Conservation (phyloP, 2,113 vertebrate genomes). For the Diadophis punctatus region DNA sequence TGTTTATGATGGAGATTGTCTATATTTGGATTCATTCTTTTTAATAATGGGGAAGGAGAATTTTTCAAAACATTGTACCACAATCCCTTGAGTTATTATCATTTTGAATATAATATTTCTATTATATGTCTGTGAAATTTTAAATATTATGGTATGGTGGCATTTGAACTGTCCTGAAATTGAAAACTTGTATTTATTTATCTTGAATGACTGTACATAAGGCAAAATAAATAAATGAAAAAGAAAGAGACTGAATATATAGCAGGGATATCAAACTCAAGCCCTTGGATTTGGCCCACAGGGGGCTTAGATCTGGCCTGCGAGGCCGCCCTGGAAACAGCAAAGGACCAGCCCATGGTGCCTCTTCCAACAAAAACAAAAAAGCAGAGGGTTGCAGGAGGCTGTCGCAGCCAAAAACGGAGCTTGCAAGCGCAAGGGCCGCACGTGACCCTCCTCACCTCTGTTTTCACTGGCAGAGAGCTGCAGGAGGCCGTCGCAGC, state of each 20-base stretch:
- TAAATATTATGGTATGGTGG: not conserved
- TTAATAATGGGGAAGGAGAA: not conserved
- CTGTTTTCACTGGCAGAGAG: too few species aligned
- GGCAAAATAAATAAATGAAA: not conserved
- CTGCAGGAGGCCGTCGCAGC: too few species aligned
- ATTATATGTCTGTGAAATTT: not conserved
- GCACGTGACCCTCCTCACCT: too few species aligned
- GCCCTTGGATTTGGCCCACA: too few species aligned
- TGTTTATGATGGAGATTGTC: not conserved
- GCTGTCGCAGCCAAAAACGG: too few species aligned
- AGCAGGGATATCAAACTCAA: too few species aligned
- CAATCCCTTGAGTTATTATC: not conserved
- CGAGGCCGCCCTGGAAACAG: too few species aligned
- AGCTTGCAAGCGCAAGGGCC: too few species aligned
- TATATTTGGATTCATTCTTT: not conserved
- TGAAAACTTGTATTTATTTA: not conserved
- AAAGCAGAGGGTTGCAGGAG: too few species aligned
- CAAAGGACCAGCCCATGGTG: too few species aligned
- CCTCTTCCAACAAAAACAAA: too few species aligned
- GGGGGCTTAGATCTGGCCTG: too few species aligned
- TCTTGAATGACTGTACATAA: not conserved
- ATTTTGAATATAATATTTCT: not conserved
- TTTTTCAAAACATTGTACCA: not conserved
- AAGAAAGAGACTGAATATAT: not conserved
- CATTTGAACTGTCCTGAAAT: not conserved